Evolutionary conservation across 64 coral and sea anemone species (phyloP).

Genomic region (Montipora efflorescens): DNA sequence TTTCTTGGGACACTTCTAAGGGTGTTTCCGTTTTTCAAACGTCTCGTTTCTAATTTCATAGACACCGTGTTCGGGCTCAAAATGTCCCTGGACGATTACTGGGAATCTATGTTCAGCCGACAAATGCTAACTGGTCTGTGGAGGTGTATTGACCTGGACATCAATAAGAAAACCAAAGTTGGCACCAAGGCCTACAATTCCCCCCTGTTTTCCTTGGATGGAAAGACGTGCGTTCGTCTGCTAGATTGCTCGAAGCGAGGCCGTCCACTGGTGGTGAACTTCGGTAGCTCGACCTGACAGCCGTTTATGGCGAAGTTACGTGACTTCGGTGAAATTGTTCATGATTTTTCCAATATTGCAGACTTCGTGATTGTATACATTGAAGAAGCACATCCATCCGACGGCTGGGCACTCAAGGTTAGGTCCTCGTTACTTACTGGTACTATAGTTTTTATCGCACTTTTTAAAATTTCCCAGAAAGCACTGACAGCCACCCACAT

Average conservation of each 20-base stretch:
- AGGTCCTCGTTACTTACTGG: background rate
- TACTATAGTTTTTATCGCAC: background rate
- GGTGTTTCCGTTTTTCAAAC: constrained; percentile 56
- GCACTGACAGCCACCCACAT: too few species aligned
- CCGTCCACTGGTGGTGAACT: constrained; percentile 75
- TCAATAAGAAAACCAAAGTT: constrained; percentile 51
- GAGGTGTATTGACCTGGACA: constrained; percentile 52
- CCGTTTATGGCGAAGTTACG: constrained; percentile 67
- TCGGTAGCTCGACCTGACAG: constrained; percentile 83
- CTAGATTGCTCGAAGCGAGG: constrained; percentile 46
- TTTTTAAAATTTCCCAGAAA: background rate
- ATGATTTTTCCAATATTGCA: constrained; percentile 61
- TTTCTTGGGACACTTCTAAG: constrained; percentile 26
- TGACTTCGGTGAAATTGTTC: constrained; percentile 50
- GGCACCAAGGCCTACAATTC: constrained; percentile 65
- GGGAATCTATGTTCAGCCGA: constrained; percentile 69
- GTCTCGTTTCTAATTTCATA: constrained; percentile 44
- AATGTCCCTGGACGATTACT: constrained; percentile 42
- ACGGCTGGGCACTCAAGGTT: constrained; percentile 91
- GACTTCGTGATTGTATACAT: constrained; percentile 91
- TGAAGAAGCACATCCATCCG: constrained; percentile 79
- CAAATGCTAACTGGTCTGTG: constrained; percentile 63
- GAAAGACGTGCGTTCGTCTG: constrained; percentile 16
- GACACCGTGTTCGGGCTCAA: constrained; percentile 31
- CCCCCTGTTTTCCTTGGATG: constrained; percentile 45